Evolutionary conservation across 2,113 vertebrate genomes (phyloP).

Genomic region (Tylochromis polylepis): DNA sequence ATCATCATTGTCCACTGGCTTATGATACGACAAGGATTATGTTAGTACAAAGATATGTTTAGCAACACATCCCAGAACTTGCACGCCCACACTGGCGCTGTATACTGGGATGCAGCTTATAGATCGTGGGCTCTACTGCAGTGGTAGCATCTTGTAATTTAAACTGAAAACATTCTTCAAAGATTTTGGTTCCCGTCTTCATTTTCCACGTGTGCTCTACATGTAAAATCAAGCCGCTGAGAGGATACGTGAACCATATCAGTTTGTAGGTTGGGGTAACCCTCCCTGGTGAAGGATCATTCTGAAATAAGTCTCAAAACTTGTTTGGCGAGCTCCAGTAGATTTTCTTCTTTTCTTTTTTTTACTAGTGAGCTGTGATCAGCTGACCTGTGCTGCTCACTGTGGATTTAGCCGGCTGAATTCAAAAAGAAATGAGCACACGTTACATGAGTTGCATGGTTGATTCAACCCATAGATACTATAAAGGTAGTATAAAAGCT

Average conservation of each 20-base stretch:
- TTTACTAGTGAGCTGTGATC: neutral
- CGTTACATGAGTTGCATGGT: accelerated
- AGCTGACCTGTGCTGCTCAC: neutral
- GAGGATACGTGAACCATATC: neutral
- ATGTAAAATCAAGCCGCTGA: neutral
- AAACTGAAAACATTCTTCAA: neutral
- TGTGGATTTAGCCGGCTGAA: neutral
- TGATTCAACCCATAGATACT: neutral
- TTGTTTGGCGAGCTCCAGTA: neutral
- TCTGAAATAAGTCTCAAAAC: neutral
- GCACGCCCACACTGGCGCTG: conserved; percentile 10
- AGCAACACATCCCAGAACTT: conserved; percentile 32
- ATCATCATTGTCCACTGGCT: conserved; percentile 52
- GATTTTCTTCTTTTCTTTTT: no score
- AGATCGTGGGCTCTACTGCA: neutral
- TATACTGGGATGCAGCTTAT: neutral
- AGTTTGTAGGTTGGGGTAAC: neutral
- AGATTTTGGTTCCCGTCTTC: neutral
- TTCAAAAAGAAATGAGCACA: neutral
- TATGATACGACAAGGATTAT: conserved; percentile 56
- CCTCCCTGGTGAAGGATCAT: neutral
- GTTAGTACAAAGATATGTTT: conserved; percentile 50
- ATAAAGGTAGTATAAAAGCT: neutral
- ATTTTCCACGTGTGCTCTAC: neutral
- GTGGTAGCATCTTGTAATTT: neutral